phyloP scores from a whole-genome alignment of 2,797 vertebrate genomes.

The Pangasius djambal region DNA sequence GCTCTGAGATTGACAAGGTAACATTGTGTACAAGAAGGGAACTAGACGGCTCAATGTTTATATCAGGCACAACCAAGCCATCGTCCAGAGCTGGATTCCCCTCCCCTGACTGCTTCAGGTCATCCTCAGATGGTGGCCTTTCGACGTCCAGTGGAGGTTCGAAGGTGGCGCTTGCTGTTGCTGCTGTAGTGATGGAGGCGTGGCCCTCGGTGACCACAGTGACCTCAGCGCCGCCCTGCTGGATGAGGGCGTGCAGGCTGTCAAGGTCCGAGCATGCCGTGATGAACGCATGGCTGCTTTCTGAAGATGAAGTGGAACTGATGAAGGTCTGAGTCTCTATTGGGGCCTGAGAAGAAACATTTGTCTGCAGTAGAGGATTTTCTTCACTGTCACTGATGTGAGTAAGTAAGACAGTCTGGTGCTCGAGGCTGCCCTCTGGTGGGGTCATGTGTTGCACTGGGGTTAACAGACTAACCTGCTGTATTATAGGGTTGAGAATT shows the following conservation, averaged over 20 bases:
- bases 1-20: constrained; percentile 69
- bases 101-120: constrained; percentile 68
- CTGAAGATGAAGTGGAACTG: constrained; percentile 71
- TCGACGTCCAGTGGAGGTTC: constrained; percentile 64
- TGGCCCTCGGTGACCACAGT: constrained; percentile 86
- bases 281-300: constrained; percentile 82
- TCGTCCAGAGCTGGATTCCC: constrained; percentile 52
- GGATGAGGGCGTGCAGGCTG: constrained; percentile 89
- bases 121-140: constrained; percentile 62
- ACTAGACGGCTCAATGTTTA: constrained; percentile 68
- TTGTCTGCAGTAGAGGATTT: constrained; percentile 42
- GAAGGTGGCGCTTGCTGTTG: constrained; percentile 61
- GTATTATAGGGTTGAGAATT: constrained; percentile 83
- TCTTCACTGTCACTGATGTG: constrained; percentile 67
- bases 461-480: constrained; percentile 87
- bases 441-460: constrained; percentile 70
- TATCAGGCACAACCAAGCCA: constrained; percentile 66
- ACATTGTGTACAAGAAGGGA: constrained; percentile 73
- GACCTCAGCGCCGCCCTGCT: constrained; percentile 88
- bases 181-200: constrained; percentile 66
- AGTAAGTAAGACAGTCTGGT: constrained; percentile 81
- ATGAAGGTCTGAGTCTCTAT: constrained; percentile 66
- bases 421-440: constrained; percentile 68
- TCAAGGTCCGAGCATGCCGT: constrained; percentile 90
- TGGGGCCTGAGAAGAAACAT: constrained; percentile 25